Evolutionary conservation across 2,113 vertebrate species (phyloP), one percentile per base, ranked within the genome.

Genomic region (Rhinopomastus cyanomelas): DNA sequence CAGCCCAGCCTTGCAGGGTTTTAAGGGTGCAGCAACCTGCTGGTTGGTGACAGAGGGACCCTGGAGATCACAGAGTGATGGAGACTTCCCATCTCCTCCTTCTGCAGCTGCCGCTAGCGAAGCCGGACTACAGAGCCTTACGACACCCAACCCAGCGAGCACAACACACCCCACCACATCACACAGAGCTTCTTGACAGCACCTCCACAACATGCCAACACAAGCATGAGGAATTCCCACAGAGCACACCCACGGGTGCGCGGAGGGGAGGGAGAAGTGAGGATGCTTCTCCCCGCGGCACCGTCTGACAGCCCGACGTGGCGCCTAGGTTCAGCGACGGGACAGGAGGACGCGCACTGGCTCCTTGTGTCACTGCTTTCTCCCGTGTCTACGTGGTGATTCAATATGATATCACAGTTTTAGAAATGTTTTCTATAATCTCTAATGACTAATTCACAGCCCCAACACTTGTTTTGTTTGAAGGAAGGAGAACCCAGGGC

Each of bases 291-390:
- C 53, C 65, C 36, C 16, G 8, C 3, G 1, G 30, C 17, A 1
- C n/a, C 18, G 0, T 2, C 7, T 18, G n/a, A 26, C 2, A 29
- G 72, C 3, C 52, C 48, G 29, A 48, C 2, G 3, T 1, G 29
- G 10, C 67, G 19, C 48, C 46, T 0, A 17, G 37, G 27, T 11
- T 34, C 73, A 59, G 60, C n/a, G 53, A 5, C 0, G 3, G 55
- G 26, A 30, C 37, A 71, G 16, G 19, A 67, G 51, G 15, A 46
- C 55, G 32, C 57, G 7, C 3, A 4, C 8, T 23, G 32, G n/a
- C 51, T 11, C 37, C 14, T 26, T 42, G 16, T 26, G 17, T 4
- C 14, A 16, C 10, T 51, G 22, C 32, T 67, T 74, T 8, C 46
- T 51, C 46, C 62, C 62, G 8, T 29, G 5, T 26, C 42, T 42